Evolutionary conservation across 2,888 invertebrate species (phyloP).

Genomic region (Scaptomyza polygonia): DNA sequence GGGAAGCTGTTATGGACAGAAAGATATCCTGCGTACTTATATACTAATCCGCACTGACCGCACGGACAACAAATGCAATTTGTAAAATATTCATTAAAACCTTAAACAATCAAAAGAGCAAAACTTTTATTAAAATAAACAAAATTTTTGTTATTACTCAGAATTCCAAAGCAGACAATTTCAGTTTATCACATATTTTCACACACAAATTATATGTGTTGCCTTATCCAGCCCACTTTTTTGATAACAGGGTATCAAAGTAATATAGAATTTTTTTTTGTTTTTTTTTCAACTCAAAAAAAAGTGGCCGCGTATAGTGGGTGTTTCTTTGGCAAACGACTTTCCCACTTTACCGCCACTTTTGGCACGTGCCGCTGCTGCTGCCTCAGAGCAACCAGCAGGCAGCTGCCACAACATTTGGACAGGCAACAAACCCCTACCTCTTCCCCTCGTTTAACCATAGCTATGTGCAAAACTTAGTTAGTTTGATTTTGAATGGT

Average conservation of each 20-base stretch:
- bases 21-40: not conserved
- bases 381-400: constrained; percentile 8
- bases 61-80: too few species aligned
- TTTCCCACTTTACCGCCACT: constrained; percentile 57
- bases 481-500: constrained; percentile 72
- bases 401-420: constrained; percentile 49
- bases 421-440: constrained; percentile 25
- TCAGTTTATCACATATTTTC: too few species aligned
- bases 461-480: constrained; percentile 54
- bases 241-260: constrained; percentile 2
- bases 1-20: not conserved
- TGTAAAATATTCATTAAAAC: too few species aligned
- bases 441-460: not conserved
- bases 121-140: too few species aligned
- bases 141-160: too few species aligned
- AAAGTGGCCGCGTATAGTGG: constrained; percentile 4
- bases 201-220: not conserved
- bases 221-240: too few species aligned
- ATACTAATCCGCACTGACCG: too few species aligned
- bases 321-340: constrained; percentile 58
- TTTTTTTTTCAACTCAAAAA: not conserved
- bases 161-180: too few species aligned
- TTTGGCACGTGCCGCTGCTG: constrained; percentile 59
- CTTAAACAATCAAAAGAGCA: too few species aligned
- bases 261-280: constrained; percentile 4